Evolutionary conservation across 2,113 vertebrate genomes (phyloP).

Genomic region (Columba janthina): DNA sequence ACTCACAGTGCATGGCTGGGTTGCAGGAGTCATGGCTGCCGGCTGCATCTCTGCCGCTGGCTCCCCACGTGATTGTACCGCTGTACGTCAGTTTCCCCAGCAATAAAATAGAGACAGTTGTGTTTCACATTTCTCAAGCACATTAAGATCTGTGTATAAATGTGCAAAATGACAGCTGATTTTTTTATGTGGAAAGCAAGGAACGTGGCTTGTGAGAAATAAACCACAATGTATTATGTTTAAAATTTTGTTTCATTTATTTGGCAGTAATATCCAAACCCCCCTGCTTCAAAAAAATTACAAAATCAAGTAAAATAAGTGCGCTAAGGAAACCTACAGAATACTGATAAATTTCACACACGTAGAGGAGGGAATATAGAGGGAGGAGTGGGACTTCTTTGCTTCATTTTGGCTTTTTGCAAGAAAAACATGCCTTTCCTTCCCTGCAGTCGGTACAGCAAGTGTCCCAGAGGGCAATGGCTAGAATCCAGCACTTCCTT

Average conservation of each 20-base stretch:
- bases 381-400: conserved; percentile 34
- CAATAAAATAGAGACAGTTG: not conserved
- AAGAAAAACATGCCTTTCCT: not conserved
- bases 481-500: conserved; percentile 6
- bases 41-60: not conserved
- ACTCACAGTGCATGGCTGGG: accelerated
- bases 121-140: accelerated
- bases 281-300: conserved; percentile 67
- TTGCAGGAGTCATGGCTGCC: not conserved
- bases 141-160: not conserved
- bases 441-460: conserved; percentile 21
- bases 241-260: conserved; percentile 72
- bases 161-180: not conserved
- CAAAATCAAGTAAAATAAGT: conserved; percentile 79
- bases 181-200: not conserved
- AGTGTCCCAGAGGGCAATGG: not conserved
- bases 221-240: not conserved
- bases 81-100: not conserved
- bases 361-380: conserved; percentile 58
- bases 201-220: not conserved
- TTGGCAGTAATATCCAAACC: conserved; percentile 76
- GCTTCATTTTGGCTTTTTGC: conserved; percentile 50
- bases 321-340: conserved; percentile 76
- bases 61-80: accelerated
- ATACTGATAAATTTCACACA: conserved; percentile 74